Base-by-base conservation (phyloP, 2,113 vertebrate genomes). In the Dromiciops gliroides region DNA sequence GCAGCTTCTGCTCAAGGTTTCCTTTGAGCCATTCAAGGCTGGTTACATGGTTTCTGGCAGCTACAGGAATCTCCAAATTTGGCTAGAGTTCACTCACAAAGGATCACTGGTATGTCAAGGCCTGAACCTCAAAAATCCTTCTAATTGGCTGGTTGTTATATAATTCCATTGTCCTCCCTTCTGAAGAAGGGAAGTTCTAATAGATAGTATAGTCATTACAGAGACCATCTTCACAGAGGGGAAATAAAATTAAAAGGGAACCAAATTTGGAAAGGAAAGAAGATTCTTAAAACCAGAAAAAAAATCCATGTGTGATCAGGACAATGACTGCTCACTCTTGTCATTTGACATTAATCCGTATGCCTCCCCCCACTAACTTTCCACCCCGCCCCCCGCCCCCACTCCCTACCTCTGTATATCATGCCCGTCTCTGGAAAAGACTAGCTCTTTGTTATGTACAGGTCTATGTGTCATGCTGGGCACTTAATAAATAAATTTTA, bases 401-500 rank as follows among this genome's bases (percentile, higher is more conserved):
- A 94, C 93, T 92, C 95, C 67, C 19, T 83, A 44, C n/a, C 37
- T 83, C 16, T 83, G 19, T 44, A 44, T 44, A 23, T 83, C n/a
- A n/a, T 97, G 49, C 90, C 52, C 96, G 94, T 2, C 89, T 96
- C 95, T 92, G 94, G 94, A 95, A 91, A 50, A 94, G 91, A 94
- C 25, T 48, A 96, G 94, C 97, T 96, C 96, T 97, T 95, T 98
- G 94, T 96, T 51, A 83, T 83, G 67, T 44, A 83, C 19, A 44
- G 67, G 19, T 83, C 19, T 83, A 44, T 83, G n/a, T 93, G 95
- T 95, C 95, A 95, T 94, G 48, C 93, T 95, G 96, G 94, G 92
- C 26, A 94, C 96, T 93, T 96, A 95, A 94, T 90, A 96, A 97
- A 97, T 97, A 97, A 97, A 97, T 97, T 96, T 96, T 94, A 92